Base-by-base conservation (phyloP, 2,888 invertebrate species). In the Erebia epiphron region DNA sequence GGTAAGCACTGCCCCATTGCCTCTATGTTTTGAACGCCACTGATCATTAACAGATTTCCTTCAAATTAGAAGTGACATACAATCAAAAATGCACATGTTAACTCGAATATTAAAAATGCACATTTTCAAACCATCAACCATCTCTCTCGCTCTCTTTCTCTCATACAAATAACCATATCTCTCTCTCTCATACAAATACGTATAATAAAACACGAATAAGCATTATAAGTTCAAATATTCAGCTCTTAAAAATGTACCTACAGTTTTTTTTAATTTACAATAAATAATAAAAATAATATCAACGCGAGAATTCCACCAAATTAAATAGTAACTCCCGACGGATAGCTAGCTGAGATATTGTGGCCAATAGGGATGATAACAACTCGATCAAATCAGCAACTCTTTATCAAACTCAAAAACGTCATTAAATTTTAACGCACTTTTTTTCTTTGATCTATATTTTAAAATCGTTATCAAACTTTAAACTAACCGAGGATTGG, bases 221-320 rank as follows among this genome's bases (percentile, higher is more conserved):
- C 67, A 43, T 60, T 66, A 54, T 52, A n/a, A 16, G 43, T 68
- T 67, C 67, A 70, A 65, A 72, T 60, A 26, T 63, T 54, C 67
- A 26, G 49, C 63, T 35, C 50, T 26, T 64, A 67, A 64, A 50
- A 67, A 64, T 67, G 35, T 67, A 72, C 72, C 43, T 43, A 43
- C 2, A 67, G 26, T 35, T 61, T 62, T 13, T 58, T 21, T 21
- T 57, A 13, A n/a, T 60, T 57, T 46, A 60, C 35, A 69, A 67
- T 69, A 67, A 72, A 67, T 72, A 69, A 72, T 72, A 69, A 1
- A 46, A 57, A 26, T 61, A 61, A 43, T 61, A 46, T 61, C 61
- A 18, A 18, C 13, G 61, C 46, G 18, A 46, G 4, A 61, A 49
- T 49, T 7, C 46, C 61, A 49, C 21, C 14, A 49, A 46, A 49